Conservation (phyloP, 1,140 invertebrate species). For the Plectus sambesii region DNA sequence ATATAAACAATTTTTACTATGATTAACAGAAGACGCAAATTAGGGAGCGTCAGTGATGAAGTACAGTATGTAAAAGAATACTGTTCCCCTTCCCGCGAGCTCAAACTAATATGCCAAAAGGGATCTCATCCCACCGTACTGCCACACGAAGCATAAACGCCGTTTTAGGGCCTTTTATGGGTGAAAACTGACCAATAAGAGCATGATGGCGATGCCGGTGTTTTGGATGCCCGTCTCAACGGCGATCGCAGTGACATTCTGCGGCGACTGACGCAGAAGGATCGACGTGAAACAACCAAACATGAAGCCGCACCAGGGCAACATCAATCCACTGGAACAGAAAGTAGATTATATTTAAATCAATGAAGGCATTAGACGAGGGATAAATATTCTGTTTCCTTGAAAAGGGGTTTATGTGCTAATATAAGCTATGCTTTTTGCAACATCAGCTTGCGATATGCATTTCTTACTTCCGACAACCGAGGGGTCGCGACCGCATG, state of each 20-base stretch:
- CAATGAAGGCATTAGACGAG: conserved; percentile 1
- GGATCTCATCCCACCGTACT: too few relatives aligned
- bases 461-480: too few relatives aligned
- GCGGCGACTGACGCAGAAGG: conserved; percentile 32
- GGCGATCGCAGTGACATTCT: conserved; percentile 65
- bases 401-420: background rate
- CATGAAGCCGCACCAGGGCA: conserved; percentile 76
- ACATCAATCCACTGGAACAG: conserved; percentile 63
- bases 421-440: conserved; percentile 11
- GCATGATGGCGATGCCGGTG: conserved; percentile 76
- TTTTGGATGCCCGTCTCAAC: conserved; percentile 90
- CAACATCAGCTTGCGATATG: too few relatives aligned
- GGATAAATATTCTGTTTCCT: background rate
- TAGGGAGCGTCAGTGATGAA: too few relatives aligned
- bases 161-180: too few relatives aligned
- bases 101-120: conserved; percentile 1
- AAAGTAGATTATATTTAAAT: conserved; percentile 67
- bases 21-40: too few relatives aligned
- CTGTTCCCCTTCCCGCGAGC: too few relatives aligned
- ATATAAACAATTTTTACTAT: too few relatives aligned
- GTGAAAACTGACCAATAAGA: conserved; percentile 53
- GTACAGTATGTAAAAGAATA: too few relatives aligned
- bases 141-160: too few relatives aligned
- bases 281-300: conserved; percentile 54
- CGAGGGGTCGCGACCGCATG: too few relatives aligned